Base-by-base conservation (phyloP, 2,797 vertebrate species). In the Chelonia mydas region DNA sequence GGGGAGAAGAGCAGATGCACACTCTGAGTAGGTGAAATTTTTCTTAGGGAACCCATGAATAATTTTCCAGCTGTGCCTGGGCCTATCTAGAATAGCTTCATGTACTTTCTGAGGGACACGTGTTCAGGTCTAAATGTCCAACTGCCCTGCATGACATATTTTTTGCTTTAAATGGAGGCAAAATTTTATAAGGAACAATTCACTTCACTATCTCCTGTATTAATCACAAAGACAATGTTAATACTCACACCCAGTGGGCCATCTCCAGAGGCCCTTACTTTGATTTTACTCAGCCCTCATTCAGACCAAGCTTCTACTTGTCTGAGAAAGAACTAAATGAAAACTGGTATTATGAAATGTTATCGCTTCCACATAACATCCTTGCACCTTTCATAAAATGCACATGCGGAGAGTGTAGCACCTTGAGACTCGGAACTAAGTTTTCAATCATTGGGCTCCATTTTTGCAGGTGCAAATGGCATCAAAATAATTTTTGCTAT, bases 1-100 rank as follows among this genome's bases (percentile, higher is more conserved):
- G 84, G 82, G 72, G 87, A 94, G 86, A 96, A 97, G 96, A 97
- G 28, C 87, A 96, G 92, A 96, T 92, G 74, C n/a, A 0, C 89
- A 95, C 96, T 95, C 87, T 94, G 86, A 92, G 83, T 86, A 95
- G 93, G 92, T 96, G 90, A 94, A 45, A 77, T 95, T 96, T 95
- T 96, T 86, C 80, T 95, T 88, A 87, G 72, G 77, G 13, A 82
- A 94, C 90, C 57, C 25, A 19, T 87, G 94, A 96, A 87, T 79
- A 96, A 47, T 96, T 95, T 97, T 94, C 92, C 89, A 96, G 82
- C 91, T 97, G 92, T 84, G 87, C 57, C 86, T 94, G 82, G 77
- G 45, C 90, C 96, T 96, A 96, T 88, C 94, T 94, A 87, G 84
- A 95, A 91, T 50, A 92, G 92, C 84, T 96, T 95, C 82, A 68